Evolutionary conservation across 2,113 vertebrate species (phyloP).

Genomic region (Ibidorhyncha struthersii): DNA sequence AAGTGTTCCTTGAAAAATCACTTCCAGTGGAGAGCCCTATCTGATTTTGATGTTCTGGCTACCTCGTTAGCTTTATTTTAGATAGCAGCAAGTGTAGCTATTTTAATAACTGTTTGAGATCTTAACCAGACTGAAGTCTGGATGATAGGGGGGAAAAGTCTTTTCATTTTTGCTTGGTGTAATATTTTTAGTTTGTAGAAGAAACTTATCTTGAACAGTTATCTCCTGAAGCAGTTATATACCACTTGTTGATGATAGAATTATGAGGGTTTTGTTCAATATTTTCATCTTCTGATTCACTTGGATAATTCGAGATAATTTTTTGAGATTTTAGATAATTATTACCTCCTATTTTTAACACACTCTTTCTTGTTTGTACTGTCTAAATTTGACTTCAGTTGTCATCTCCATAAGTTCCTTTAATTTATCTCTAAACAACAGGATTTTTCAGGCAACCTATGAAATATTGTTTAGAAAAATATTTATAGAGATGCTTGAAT

Average conservation of each 20-base stretch:
- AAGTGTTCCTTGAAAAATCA: slow-evolving; percentile 45
- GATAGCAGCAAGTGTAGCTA: background rate
- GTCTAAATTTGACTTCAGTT: background rate
- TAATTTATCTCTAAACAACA: background rate
- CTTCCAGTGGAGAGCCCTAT: background rate
- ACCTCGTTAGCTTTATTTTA: slow-evolving; percentile 1
- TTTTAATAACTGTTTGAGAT: background rate
- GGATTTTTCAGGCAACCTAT: background rate
- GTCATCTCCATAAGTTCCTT: background rate
- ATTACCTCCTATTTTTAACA: background rate
- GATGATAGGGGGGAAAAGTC: background rate
- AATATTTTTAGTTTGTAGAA: background rate
- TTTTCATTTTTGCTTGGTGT: background rate
- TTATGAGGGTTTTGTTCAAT: background rate
- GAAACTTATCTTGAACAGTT: background rate
- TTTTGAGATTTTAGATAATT: background rate
- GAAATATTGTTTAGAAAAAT: background rate
- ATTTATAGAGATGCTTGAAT: background rate
- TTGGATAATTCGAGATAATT: background rate
- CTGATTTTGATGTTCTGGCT: background rate
- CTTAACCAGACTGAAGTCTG: background rate
- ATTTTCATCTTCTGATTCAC: background rate
- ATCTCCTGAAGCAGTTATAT: background rate
- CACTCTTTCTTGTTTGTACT: background rate
- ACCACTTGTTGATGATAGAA: background rate